Conservation (phyloP, 1,140 invertebrate genomes). For the Diprion similis region DNA sequence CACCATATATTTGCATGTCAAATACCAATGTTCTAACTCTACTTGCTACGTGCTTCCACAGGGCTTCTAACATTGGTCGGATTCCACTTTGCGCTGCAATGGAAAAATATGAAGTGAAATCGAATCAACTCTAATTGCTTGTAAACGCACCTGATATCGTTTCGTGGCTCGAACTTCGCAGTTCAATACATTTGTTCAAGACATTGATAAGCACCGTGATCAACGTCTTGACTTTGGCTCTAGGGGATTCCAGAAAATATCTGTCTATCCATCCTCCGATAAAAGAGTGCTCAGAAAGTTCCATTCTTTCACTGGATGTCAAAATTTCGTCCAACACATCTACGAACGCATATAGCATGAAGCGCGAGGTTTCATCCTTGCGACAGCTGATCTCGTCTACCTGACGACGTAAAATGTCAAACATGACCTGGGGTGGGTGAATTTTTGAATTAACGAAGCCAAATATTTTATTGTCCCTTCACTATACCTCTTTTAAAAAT, state of each 20-base stretch:
- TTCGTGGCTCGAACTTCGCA: neutral
- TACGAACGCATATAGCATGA: conserved; percentile 53
- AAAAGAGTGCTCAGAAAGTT: conserved; percentile 49
- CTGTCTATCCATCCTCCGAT: conserved; percentile 58
- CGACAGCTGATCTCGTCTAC: conserved; percentile 47
- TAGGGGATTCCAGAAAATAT: conserved; percentile 48
- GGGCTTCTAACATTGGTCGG: conserved; percentile 42
- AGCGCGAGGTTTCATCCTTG: conserved; percentile 45
- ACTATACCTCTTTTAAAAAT: neutral
- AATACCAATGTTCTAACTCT: conserved; percentile 52
- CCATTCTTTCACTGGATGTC: conserved; percentile 41
- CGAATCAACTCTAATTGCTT: neutral
- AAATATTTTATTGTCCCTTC: no score
- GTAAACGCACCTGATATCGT: neutral
- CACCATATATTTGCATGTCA: conserved; percentile 34
- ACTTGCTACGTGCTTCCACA: conserved; percentile 51
- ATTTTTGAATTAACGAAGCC: neutral
- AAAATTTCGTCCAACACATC: conserved; percentile 52
- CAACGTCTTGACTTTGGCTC: conserved; percentile 40
- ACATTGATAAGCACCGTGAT: conserved; percentile 41
- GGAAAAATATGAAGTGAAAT: neutral
- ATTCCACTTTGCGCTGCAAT: neutral
- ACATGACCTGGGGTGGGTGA: neutral
- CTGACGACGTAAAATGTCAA: conserved; percentile 31
- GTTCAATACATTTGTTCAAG: conserved; percentile 43